phyloP scores from a whole-genome alignment of 2,797 vertebrate species.

The Xiphorhynchus erythropygius region DNA sequence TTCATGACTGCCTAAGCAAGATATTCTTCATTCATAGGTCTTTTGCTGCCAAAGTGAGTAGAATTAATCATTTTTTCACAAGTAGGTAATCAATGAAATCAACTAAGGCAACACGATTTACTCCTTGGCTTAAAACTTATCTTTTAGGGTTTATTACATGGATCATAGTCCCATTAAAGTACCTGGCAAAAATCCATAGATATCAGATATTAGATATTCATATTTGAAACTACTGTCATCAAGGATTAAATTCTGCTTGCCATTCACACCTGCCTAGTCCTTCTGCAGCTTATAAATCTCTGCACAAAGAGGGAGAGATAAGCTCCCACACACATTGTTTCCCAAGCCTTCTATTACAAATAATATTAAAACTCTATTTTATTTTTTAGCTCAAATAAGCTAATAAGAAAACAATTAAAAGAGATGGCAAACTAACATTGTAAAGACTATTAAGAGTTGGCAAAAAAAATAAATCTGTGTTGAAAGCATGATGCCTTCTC shows the following conservation, averaged over 20 bases:
- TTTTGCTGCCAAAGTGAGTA: neutral
- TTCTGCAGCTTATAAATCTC: neutral
- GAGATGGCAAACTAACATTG: neutral
- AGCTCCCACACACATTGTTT: accelerated
- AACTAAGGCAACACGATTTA: neutral
- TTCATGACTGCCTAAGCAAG: neutral
- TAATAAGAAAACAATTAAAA: neutral
- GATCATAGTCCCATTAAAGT: neutral
- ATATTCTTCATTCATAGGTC: neutral
- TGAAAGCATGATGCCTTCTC: neutral
- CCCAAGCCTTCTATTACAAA: neutral
- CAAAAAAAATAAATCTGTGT: neutral
- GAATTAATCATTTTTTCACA: neutral
- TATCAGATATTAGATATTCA: neutral
- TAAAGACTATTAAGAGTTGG: neutral
- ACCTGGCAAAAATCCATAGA: neutral
- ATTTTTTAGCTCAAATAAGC: neutral
- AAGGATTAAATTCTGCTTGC: neutral
- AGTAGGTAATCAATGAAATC: neutral
- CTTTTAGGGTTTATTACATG: neutral
- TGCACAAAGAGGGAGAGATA: neutral
- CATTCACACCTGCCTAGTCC: neutral
- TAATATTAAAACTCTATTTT: neutral
- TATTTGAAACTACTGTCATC: neutral
- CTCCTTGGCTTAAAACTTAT: neutral